A percentile compares a stretch with the other conserved stretches of the same genome.
Conservation (phyloP, 2,797 vertebrate genomes). For the Capromys pilorides region DNA sequence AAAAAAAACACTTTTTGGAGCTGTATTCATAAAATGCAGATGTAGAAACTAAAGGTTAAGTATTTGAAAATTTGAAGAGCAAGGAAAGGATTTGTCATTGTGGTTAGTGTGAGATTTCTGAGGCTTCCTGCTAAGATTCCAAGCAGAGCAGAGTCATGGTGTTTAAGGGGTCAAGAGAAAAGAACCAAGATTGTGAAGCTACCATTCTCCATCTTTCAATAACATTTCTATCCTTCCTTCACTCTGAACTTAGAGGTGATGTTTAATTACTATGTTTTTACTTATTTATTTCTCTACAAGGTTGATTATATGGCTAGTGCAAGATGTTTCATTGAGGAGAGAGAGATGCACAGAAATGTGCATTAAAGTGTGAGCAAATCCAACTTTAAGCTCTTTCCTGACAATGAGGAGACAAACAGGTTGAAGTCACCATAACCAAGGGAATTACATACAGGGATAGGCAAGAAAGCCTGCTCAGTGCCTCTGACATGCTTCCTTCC, state of each 20-base stretch:
- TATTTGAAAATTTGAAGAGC: not conserved
- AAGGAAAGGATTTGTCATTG: not conserved
- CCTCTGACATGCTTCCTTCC: not conserved
- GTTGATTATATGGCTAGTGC: not conserved
- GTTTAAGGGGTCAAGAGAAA: not conserved
- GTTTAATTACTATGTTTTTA: not conserved
- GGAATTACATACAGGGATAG: slow-evolving; percentile 66
- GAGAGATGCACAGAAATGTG: slow-evolving; percentile 53
- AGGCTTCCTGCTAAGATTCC: not conserved
- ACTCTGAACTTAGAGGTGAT: not conserved
- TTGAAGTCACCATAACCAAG: slow-evolving; percentile 35
- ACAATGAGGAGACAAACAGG: slow-evolving; percentile 24
- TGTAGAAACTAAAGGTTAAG: not conserved
- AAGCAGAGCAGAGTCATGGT: fast-evolving
- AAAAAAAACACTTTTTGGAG: not conserved
- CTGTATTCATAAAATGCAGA: not conserved
- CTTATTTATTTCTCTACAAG: not conserved
- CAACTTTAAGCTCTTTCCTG: not conserved
- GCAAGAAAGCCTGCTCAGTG: slow-evolving; percentile 56
- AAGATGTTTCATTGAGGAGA: slow-evolving; percentile 43
- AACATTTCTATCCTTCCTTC: not conserved
- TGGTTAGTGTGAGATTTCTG: not conserved
- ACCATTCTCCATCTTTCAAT: not conserved
- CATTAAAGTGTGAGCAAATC: slow-evolving; percentile 30
- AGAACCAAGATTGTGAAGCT: not conserved